These are phyloP conservation scores for Semaprochilodus insignis DNA, from an alignment of 2,797 vertebrate species.

Conservation along the genomic window DNA sequence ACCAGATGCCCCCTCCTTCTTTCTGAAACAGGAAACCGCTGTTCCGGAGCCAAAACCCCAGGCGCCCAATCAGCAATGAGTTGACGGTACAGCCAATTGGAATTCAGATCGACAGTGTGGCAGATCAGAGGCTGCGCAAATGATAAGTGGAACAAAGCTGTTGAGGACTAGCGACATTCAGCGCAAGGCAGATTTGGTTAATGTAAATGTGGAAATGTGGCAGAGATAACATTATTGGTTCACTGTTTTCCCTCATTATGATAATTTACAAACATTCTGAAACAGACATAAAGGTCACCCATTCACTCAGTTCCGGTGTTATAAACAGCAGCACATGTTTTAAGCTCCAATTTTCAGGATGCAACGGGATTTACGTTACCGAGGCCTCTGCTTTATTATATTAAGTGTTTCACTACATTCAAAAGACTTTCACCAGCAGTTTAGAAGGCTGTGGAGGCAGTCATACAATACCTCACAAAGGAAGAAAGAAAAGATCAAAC, in stretches of 20 bases:
- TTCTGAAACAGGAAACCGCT: conserved; percentile 63
- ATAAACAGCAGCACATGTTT: background rate
- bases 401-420: background rate
- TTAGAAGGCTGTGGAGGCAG: background rate
- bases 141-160: conserved; percentile 24
- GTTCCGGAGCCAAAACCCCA: conserved; percentile 43
- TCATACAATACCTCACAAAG: background rate
- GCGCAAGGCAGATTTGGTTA: background rate
- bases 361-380: background rate
- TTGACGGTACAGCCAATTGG: conserved; percentile 23
- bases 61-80: conserved; percentile 48
- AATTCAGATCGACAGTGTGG: background rate
- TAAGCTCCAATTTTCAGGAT: background rate
- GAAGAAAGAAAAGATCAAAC: background rate
- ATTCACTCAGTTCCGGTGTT: background rate
- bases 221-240: background rate
- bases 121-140: conserved; percentile 31
- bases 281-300: background rate
- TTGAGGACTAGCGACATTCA: conserved; percentile 1
- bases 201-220: background rate
- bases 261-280: background rate
- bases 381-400: background rate
- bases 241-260: background rate
- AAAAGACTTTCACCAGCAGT: too few species aligned
- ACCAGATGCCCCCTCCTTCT: conserved; percentile 48